A percentile compares a stretch with the other conserved stretches of the same genome.
These are phyloP conservation scores for Lithobius niger DNA, from an alignment of 1,140 invertebrate species.

Conservation along the genomic window DNA sequence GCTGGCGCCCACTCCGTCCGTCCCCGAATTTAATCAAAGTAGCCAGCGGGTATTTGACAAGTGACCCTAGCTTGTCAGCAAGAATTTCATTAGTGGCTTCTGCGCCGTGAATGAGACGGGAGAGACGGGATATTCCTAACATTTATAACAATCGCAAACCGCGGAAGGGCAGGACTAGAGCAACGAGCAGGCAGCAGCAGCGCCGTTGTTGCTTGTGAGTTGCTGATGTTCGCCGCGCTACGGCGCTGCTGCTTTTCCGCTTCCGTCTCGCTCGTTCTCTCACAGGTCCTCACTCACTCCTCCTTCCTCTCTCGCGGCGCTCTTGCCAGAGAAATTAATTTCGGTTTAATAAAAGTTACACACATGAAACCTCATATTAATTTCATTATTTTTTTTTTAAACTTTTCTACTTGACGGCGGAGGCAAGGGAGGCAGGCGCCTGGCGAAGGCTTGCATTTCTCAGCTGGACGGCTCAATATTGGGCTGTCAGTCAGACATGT, in stretches of 20 bases:
- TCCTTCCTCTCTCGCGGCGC: too few species aligned
- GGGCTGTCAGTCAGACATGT: constrained; percentile 6
- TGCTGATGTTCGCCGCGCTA: neutral
- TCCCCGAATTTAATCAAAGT: constrained; percentile 6
- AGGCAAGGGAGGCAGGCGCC: too few species aligned
- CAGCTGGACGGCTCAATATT: constrained; percentile 9
- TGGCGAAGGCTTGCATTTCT: too few species aligned
- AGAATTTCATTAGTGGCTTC: constrained; percentile 6
- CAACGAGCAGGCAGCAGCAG: neutral
- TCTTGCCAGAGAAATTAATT: constrained; percentile 7
- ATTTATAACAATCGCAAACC: constrained; percentile 9
- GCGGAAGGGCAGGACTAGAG: neutral
- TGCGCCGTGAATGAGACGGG: constrained; percentile 1
- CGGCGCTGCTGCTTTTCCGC: neutral
- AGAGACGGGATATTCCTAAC: neutral
- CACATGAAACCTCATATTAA: constrained; percentile 9
- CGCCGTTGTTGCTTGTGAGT: too few species aligned
- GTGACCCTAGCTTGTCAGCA: constrained; percentile 5
- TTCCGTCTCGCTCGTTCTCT: neutral
- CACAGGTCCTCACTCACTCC: neutral
- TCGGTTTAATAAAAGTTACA: constrained; percentile 5
- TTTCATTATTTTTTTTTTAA: constrained; percentile 7
- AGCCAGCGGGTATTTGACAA: constrained; percentile 10
- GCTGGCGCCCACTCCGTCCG: neutral
- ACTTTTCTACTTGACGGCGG: constrained; percentile 1